Conservation (phyloP, 1,140 invertebrate genomes). For the Drosophila carrolli region DNA sequence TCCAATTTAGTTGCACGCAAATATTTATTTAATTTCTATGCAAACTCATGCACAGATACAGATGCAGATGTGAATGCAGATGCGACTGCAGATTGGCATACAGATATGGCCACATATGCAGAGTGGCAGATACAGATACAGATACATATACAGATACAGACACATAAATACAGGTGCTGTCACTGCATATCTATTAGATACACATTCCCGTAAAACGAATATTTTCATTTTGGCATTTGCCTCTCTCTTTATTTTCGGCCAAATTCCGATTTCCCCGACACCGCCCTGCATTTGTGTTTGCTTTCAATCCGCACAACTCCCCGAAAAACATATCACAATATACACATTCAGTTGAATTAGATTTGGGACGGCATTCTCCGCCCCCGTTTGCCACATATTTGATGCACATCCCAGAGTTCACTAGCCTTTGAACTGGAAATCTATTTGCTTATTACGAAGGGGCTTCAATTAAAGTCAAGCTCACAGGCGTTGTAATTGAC, state of each 20-base stretch:
- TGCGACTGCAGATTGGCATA: slow-evolving; percentile 1
- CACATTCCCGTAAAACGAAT: slow-evolving; percentile 11
- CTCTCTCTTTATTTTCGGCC: slow-evolving; percentile 14
- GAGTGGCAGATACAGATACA: slow-evolving; percentile 11
- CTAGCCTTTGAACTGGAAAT: slow-evolving; percentile 14
- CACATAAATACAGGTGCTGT: slow-evolving; percentile 63
- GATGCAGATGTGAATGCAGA: slow-evolving; percentile 16
- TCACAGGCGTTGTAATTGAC: slow-evolving; percentile 25
- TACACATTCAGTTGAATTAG: slow-evolving; percentile 14
- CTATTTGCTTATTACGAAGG: slow-evolving; percentile 39
- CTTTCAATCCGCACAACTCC: slow-evolving; percentile 35
- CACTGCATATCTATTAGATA: slow-evolving; percentile 60
- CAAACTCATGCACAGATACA: slow-evolving; percentile 58
- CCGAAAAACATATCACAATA: slow-evolving; percentile 10
- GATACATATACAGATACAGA: slow-evolving; percentile 31
- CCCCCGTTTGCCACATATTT: slow-evolving; percentile 6
- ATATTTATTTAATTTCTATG: slow-evolving; percentile 79
- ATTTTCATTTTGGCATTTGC: slow-evolving; percentile 51
- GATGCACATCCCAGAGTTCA: neutral
- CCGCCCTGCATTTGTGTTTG: slow-evolving; percentile 31
- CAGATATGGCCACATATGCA: slow-evolving; percentile 35
- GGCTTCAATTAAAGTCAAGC: slow-evolving; percentile 23
- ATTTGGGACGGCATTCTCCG: slow-evolving; percentile 8
- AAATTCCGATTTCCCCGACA: neutral
- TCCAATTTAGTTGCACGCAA: slow-evolving; percentile 76